phyloP scores from a whole-genome alignment of 2,113 vertebrate genomes.

The Cinclus mexicanus region DNA sequence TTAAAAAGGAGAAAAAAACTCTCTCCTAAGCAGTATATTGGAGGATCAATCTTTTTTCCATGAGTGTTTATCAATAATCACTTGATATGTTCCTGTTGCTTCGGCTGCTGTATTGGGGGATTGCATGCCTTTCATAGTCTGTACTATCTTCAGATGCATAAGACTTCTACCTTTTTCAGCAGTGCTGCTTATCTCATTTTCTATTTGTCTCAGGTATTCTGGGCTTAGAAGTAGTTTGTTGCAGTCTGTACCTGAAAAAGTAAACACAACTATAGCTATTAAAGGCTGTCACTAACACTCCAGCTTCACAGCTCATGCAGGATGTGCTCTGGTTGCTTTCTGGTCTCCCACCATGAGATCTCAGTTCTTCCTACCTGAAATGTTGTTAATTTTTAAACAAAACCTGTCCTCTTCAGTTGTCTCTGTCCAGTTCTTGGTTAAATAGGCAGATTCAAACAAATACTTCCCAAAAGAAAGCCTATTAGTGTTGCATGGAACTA shows the following conservation, averaged over 20 bases:
- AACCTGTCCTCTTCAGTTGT: background rate
- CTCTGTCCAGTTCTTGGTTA: background rate
- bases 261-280: background rate
- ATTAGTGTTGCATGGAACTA: background rate
- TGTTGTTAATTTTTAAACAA: background rate
- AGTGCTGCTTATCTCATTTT: background rate
- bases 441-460: background rate
- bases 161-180: background rate
- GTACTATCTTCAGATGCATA: background rate
- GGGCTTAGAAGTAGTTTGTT: background rate
- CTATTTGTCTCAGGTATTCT: background rate
- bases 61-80: background rate
- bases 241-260: background rate
- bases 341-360: background rate
- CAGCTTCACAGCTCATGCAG: background rate
- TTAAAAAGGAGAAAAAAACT: background rate
- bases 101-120: background rate
- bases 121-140: background rate
- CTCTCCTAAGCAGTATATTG: background rate
- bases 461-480: background rate
- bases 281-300: fast-evolving
- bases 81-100: background rate
- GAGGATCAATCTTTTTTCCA: background rate
- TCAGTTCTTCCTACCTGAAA: background rate
- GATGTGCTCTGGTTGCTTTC: background rate